phyloP scores from a whole-genome alignment of 2,113 vertebrate species.

The Cardinalis cardinalis region DNA sequence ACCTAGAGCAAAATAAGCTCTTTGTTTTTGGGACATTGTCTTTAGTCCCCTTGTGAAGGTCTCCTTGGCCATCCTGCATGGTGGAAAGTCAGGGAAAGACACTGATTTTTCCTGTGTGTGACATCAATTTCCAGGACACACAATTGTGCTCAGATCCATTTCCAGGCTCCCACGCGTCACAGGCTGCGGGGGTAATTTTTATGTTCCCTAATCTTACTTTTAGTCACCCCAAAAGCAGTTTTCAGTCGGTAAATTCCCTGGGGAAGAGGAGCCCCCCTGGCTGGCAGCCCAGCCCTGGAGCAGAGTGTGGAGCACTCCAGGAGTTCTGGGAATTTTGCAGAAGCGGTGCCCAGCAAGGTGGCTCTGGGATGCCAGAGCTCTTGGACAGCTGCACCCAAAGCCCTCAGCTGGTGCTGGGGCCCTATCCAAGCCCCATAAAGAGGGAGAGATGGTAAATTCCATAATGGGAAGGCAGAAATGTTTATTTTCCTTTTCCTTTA shows the following conservation, averaged over 20 bases:
- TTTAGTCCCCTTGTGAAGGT: neutral
- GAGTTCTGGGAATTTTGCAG: neutral
- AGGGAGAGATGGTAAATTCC: neutral
- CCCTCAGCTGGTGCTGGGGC: neutral
- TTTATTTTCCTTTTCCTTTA: neutral
- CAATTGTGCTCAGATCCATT: neutral
- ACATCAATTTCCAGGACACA: neutral
- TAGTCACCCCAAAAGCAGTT: neutral
- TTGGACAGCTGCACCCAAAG: neutral
- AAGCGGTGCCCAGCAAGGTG: neutral
- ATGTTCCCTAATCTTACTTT: rapidly evolving
- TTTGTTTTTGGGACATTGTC: neutral
- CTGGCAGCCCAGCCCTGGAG: rapidly evolving
- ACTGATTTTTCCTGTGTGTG: neutral
- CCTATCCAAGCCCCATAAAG: slow-evolving; percentile 21
- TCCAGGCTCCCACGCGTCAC: rapidly evolving
- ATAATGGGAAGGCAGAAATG: neutral
- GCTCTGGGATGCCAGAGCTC: neutral
- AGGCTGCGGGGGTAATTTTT: neutral
- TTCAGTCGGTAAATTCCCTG: rapidly evolving
- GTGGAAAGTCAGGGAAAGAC: neutral
- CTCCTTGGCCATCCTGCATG: neutral
- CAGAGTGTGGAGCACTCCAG: neutral
- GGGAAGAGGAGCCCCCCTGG: neutral
- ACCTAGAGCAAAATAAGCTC: slow-evolving; percentile 19